phyloP scores from a whole-genome alignment of 2,113 vertebrate species.

The Cephalopterus ornatus region DNA sequence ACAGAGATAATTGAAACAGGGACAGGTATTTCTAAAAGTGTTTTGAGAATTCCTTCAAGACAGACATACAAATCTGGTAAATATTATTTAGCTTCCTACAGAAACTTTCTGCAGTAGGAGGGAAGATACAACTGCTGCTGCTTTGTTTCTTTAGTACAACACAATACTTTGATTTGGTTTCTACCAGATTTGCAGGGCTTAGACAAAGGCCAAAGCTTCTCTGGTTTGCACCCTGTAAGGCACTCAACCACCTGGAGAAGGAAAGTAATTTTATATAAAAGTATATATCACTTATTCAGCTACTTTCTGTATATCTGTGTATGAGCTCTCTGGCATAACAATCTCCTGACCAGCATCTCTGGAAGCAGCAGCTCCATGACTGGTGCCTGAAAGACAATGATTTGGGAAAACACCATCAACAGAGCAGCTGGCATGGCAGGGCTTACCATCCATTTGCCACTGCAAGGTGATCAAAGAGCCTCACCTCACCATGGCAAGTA shows the following conservation, averaged over 20 bases:
- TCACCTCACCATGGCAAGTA: accelerated
- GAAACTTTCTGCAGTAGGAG: conserved; percentile 4
- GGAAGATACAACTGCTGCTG: not conserved
- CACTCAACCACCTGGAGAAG: not conserved
- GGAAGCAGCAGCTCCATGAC: not conserved
- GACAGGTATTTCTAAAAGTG: conserved; percentile 61
- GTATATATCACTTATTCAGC: not conserved
- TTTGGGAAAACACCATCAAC: not conserved
- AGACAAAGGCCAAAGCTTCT: not conserved
- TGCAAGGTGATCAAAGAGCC: not conserved
- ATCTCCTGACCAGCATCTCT: not conserved
- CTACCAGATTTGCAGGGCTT: not conserved
- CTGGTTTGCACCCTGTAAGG: not conserved
- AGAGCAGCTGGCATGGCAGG: not conserved
- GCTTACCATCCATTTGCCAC: not conserved
- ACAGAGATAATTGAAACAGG: conserved; percentile 55
- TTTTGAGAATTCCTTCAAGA: conserved; percentile 40
- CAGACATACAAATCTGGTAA: not conserved
- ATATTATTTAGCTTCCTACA: conserved; percentile 32
- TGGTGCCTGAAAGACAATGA: not conserved
- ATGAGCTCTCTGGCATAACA: not conserved
- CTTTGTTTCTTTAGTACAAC: not conserved
- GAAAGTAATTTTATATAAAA: not conserved
- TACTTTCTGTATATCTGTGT: not conserved
- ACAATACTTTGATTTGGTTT: not conserved